Percentiles rank a stretch among this genome's conserved stretches.
phyloP scores from a whole-genome alignment of 2,888 invertebrate genomes.

The Selenia dentaria region DNA sequence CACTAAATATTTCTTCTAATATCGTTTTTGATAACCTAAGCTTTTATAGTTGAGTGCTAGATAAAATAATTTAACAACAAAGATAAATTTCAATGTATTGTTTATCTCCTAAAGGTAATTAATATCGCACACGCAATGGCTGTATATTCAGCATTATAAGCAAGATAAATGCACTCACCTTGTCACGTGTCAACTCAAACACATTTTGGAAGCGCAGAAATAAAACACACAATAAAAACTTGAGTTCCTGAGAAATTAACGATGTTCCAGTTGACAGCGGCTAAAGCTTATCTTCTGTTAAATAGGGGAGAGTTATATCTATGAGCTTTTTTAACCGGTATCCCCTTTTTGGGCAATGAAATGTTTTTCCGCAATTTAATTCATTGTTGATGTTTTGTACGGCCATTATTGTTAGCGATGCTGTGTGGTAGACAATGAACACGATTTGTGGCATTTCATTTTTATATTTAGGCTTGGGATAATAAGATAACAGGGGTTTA shows the following conservation, averaged over 20 bases:
- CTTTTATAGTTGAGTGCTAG: too few species aligned
- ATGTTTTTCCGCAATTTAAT: conserved; percentile 51
- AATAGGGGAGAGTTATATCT: conserved; percentile 59
- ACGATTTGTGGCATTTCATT: conserved; percentile 15
- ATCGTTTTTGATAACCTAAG: too few species aligned
- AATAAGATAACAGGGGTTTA: background rate
- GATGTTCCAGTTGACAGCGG: conserved; percentile 77
- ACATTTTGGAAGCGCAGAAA: conserved; percentile 45
- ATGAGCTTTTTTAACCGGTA: conserved; percentile 51
- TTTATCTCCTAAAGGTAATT: too few species aligned
- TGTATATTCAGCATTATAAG: conserved; percentile 23
- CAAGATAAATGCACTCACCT: conserved; percentile 62
- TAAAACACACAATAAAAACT: conserved; percentile 76
- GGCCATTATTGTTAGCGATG: conserved; percentile 19
- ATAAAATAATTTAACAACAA: too few species aligned
- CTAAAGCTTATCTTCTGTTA: conserved; percentile 68
- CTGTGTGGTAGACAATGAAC: conserved; percentile 5
- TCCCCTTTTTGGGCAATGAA: conserved; percentile 54
- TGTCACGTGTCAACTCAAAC: conserved; percentile 60
- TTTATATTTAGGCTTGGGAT: background rate
- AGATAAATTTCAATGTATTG: too few species aligned
- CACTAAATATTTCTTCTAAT: too few species aligned
- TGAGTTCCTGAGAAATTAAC: conserved; percentile 74
- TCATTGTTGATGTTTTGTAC: conserved; percentile 38
- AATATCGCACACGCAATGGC: too few species aligned